These are phyloP conservation scores for Bradynema listronoti DNA, from an alignment of 1,140 invertebrate genomes.

Conservation along the genomic window DNA sequence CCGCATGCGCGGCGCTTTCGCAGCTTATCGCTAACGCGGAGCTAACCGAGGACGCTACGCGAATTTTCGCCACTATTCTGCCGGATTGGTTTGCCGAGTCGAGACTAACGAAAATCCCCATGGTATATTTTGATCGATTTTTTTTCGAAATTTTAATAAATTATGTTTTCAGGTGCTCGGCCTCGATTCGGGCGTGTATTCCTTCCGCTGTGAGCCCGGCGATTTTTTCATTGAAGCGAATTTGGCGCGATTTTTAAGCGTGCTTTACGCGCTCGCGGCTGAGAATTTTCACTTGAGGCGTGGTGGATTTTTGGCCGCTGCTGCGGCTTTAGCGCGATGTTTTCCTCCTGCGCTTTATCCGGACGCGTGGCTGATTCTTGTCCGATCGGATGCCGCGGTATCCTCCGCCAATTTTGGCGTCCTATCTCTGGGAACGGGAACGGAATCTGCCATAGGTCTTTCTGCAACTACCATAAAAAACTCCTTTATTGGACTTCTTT, in stretches of 20 bases:
- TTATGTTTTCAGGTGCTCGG: conserved; percentile 23
- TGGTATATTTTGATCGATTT: conserved; percentile 20
- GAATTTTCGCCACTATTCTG: conserved; percentile 1
- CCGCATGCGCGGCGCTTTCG: conserved; percentile 14
- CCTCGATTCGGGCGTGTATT: conserved; percentile 2
- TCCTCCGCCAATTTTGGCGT: no score
- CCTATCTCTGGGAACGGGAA: no score
- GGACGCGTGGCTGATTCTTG: conserved; percentile 2
- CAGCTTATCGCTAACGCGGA: conserved; percentile 18
- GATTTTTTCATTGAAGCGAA: conserved; percentile 1
- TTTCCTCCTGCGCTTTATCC: conserved; percentile 5
- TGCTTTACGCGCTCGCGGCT: not conserved
- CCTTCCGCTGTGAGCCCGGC: conserved; percentile 10
- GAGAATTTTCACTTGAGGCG: not conserved
- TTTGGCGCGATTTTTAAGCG: conserved; percentile 4
- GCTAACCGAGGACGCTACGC: not conserved
- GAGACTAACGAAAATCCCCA: conserved; percentile 1
- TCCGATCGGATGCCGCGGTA: no score
- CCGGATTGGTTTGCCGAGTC: conserved; percentile 14
- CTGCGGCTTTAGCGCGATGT: not conserved
- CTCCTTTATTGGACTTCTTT: no score
- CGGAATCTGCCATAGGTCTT: no score
- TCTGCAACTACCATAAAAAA: no score
- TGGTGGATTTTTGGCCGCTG: not conserved
- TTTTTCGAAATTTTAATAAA: not conserved